Conservation (phyloP, 1,140 invertebrate species). For the Leptinotarsa texana region DNA sequence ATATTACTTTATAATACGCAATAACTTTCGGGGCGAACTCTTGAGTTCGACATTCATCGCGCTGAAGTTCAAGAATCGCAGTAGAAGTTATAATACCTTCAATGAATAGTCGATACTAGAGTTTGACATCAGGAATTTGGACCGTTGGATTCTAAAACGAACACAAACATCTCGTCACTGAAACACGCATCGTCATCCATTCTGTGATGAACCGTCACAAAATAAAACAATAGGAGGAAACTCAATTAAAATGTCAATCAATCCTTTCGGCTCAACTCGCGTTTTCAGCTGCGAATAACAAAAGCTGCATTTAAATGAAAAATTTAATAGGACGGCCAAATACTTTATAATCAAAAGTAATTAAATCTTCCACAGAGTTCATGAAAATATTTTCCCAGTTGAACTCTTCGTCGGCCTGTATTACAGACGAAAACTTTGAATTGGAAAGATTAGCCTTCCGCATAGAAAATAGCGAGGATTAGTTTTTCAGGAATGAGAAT, state of each 20-base stretch:
- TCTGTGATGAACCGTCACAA: background rate
- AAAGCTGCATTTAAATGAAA: constrained; percentile 1
- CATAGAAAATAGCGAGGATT: background rate
- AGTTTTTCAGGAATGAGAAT: background rate
- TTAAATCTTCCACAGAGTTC: background rate
- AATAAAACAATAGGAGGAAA: constrained; percentile 1
- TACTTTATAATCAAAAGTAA: constrained; percentile 6
- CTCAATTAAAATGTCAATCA: constrained; percentile 8
- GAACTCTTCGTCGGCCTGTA: background rate
- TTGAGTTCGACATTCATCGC: too few species aligned
- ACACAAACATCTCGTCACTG: too few species aligned
- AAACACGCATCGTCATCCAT: background rate
- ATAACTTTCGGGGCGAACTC: too few species aligned
- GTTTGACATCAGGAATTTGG: too few species aligned
- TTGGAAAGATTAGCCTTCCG: background rate
- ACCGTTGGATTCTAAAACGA: too few species aligned
- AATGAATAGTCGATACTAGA: too few species aligned
- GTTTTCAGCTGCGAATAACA: background rate
- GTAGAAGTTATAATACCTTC: too few species aligned
- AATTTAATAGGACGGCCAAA: background rate
- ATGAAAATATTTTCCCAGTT: background rate
- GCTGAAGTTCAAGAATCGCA: too few species aligned
- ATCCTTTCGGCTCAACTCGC: background rate
- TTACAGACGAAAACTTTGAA: background rate
- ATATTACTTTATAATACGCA: too few species aligned